These are phyloP conservation scores for Colaptes auratus DNA, from an alignment of 2,113 vertebrate species.

Conservation along the genomic window DNA sequence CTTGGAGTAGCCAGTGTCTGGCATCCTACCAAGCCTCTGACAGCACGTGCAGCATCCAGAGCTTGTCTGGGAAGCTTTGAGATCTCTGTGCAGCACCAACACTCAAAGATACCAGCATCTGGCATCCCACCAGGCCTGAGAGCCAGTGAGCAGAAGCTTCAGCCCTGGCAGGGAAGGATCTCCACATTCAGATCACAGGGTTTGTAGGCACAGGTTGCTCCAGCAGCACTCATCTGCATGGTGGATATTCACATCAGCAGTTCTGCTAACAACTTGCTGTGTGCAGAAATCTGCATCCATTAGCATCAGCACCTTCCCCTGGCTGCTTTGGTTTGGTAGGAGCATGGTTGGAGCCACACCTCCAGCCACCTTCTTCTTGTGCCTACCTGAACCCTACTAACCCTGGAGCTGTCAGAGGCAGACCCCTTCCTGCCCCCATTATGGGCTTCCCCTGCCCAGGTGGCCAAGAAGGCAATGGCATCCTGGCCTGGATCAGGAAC, in stretches of 20 bases:
- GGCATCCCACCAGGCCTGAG: not conserved
- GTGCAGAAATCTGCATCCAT: not conserved
- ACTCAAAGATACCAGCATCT: accelerated
- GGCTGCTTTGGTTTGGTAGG: not conserved
- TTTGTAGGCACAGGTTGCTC: not conserved
- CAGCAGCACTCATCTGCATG: not conserved
- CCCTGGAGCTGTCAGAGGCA: not conserved
- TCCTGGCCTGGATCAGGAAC: too few species aligned
- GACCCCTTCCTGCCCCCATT: not conserved
- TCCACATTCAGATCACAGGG: not conserved
- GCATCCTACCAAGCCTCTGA: too few species aligned
- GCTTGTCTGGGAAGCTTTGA: too few species aligned
- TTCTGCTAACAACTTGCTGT: not conserved
- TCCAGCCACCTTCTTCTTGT: not conserved
- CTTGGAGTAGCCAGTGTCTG: too few species aligned
- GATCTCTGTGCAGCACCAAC: not conserved
- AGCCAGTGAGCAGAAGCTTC: not conserved
- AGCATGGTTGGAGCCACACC: not conserved
- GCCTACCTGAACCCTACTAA: not conserved
- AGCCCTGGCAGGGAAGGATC: not conserved
- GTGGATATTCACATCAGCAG: not conserved
- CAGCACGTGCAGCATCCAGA: too few species aligned
- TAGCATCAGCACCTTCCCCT: not conserved
- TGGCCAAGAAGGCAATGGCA: too few species aligned
- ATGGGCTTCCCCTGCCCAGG: not conserved